A percentile compares a stretch with the other conserved stretches of the same genome.
Evolutionary conservation across 2,113 vertebrate genomes (phyloP).

Genomic region (Chelonoidis abingdonii): DNA sequence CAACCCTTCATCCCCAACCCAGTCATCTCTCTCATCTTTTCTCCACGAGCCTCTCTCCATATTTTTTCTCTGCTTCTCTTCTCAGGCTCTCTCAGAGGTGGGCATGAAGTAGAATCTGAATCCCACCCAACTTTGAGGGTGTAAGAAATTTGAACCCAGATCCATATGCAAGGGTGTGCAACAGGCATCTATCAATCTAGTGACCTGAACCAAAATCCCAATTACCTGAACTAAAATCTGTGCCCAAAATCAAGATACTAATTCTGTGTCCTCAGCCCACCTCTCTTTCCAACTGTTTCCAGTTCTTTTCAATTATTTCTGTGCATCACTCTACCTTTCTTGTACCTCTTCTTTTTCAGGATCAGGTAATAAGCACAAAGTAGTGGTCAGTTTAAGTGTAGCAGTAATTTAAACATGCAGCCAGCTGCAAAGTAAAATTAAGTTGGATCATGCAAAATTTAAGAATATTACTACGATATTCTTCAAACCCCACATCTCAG

Average conservation of each 20-base stretch:
- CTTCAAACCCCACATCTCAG: not conserved
- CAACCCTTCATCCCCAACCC: not conserved
- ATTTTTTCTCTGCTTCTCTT: not conserved
- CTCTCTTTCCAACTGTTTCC: not conserved
- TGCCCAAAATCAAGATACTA: not conserved
- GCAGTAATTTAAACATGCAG: not conserved
- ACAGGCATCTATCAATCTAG: too few relatives aligned
- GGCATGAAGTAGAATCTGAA: not conserved
- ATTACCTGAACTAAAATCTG: not conserved
- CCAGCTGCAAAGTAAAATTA: not conserved
- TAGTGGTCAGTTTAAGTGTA: not conserved
- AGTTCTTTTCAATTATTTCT: not conserved
- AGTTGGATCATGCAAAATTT: not conserved
- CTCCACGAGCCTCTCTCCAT: not conserved
- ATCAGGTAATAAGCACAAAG: not conserved
- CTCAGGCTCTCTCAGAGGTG: accelerated
- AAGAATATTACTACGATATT: not conserved
- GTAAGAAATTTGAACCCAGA: not conserved
- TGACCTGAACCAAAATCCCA: not conserved
- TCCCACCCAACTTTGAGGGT: not conserved
- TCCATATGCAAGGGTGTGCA: too few relatives aligned
- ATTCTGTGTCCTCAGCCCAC: not conserved
- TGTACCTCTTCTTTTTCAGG: not conserved
- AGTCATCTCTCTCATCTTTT: not conserved
- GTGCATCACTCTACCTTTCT: not conserved